Base-by-base conservation (phyloP, 2,797 vertebrate genomes). In the Clarias platycephalus region DNA sequence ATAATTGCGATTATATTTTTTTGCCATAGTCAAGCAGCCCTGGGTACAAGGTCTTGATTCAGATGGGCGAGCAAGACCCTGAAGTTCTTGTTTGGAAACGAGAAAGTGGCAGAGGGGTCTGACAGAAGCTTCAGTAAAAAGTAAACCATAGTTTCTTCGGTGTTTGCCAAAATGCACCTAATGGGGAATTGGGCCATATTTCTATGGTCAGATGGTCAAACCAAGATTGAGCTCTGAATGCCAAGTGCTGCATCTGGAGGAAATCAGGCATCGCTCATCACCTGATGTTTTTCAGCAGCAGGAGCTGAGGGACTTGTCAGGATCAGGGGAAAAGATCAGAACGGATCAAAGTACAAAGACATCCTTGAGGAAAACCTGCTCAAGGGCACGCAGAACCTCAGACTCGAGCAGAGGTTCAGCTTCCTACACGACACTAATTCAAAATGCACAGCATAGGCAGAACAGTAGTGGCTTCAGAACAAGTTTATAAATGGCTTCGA, bases 201-300 rank as follows among this genome's bases (percentile, higher is more conserved):
- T 76, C 57, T 62, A 4, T 77, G 75, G 75, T 77, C 75, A 77
- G 57, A 77, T 77, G 75, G 75, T 77, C 57, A 77, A 77, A 60
- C 57, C 31, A 24, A 9, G 55, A 58, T 13, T 58, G 74, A 58
- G 75, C 28, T 37, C 28, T 9, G 57, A 77, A 60, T 77, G 75
- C 75, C 57, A 62, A 77, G 57, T 62, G 31, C 57, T 77, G 31
- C 57, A 75, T 75, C 72, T 75, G 72, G 72, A 60, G 75, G 22
- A 62, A 77, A 37, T 77, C 57, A 40, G 57, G 57, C 28, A 37
- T 77, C 15, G 0, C 31, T 77, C 75, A 77, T 77, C 75, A 77
- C 57, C 75, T 77, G 75, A 77, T 62, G 75, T 79, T 62, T 79
- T 79, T 79, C 34, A 79, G 76, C 76, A 79, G 58, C 58, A 62